These are phyloP conservation scores for Glaucomys volans DNA, from an alignment of 2,113 vertebrate species.

Conservation along the genomic window DNA sequence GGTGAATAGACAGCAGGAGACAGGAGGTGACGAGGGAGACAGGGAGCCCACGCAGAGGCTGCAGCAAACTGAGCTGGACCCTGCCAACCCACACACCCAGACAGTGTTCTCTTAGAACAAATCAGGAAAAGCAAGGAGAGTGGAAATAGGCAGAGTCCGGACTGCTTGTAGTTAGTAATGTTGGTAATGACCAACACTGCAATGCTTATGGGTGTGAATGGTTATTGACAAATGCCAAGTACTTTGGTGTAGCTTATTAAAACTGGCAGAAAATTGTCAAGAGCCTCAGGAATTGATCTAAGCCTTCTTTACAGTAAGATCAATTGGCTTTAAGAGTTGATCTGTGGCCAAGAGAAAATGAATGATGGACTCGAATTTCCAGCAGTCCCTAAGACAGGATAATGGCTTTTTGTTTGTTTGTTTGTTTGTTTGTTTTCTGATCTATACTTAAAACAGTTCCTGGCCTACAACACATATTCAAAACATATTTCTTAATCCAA, in stretches of 20 bases:
- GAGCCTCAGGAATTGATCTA: neutral
- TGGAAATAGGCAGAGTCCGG: neutral
- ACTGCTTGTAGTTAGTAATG: neutral
- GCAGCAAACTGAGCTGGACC: neutral
- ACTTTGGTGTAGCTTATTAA: neutral
- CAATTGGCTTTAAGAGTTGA: neutral
- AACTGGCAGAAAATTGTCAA: neutral
- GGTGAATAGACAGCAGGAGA: neutral
- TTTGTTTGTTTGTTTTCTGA: neutral
- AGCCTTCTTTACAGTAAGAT: neutral
- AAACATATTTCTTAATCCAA: neutral
- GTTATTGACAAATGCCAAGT: neutral
- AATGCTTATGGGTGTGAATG: too few species aligned
- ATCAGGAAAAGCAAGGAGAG: fast-evolving
- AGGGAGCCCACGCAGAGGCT: neutral
- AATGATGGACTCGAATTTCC: neutral
- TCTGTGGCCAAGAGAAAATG: neutral
- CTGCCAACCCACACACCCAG: neutral
- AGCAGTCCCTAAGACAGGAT: neutral
- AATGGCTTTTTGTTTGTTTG: neutral
- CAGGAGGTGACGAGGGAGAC: neutral
- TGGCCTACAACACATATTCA: neutral
- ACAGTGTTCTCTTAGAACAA: neutral
- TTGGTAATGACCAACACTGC: neutral
- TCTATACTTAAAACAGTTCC: neutral